Conservation (phyloP, 2,113 vertebrate genomes). For the Ia io region DNA sequence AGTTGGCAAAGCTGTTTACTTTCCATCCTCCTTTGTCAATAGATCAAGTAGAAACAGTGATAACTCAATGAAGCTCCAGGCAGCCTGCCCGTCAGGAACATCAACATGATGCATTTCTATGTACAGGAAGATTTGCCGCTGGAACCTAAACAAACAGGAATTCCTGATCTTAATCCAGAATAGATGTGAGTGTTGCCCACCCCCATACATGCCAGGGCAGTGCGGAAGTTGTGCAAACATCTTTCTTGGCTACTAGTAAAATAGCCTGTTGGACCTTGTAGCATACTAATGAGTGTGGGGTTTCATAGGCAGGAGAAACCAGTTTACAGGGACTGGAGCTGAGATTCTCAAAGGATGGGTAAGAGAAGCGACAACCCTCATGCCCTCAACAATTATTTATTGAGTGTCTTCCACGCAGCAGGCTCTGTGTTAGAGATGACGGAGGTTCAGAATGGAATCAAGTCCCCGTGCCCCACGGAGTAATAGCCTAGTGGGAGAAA, state of each 20-base stretch:
- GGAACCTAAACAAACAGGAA: constrained; percentile 41
- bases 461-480: background rate
- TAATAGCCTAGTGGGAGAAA: background rate
- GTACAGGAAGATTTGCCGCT: constrained; percentile 45
- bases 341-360: background rate
- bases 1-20: constrained; percentile 56
- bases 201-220: background rate
- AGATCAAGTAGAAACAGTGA: constrained; percentile 60
- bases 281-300: background rate
- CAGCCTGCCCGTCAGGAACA: background rate
- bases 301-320: background rate
- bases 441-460: background rate
- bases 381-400: background rate
- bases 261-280: background rate
- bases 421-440: background rate
- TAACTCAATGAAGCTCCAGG: constrained; percentile 35
- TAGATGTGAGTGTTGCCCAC: background rate
- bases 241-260: constrained; percentile 34
- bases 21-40: constrained; percentile 55
- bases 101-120: background rate
- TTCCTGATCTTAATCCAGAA: constrained; percentile 14
- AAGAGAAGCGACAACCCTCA: background rate
- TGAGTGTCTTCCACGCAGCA: background rate
- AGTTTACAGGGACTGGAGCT: background rate
- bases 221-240: constrained; percentile 31